Conservation (phyloP, 64 coral and sea anemone genomes). For the Montipora sp. region DNA sequence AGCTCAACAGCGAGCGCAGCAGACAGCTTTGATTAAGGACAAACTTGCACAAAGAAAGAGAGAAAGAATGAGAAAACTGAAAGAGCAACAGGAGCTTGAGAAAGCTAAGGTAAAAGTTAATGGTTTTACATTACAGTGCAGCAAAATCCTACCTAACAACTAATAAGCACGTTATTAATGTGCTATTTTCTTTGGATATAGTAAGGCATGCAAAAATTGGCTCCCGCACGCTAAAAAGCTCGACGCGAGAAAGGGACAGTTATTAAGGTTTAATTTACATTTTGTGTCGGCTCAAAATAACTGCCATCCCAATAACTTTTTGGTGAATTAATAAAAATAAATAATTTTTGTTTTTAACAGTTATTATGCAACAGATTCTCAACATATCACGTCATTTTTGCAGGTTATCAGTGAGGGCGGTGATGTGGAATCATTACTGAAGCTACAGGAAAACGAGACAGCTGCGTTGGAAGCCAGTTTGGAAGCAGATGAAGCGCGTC, state of each 20-base stretch:
- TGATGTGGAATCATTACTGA: constrained; percentile 67
- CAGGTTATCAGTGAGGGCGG: constrained; percentile 84
- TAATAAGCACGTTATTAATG: neutral
- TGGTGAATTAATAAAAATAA: too few species aligned
- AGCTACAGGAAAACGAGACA: constrained; percentile 76
- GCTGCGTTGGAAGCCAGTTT: constrained; percentile 80
- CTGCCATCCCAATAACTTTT: too few species aligned
- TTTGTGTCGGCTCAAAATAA: neutral
- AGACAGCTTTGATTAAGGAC: constrained; percentile 75
- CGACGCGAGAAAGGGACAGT: neutral
- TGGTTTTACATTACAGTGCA: neutral
- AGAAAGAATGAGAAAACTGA: constrained; percentile 70
- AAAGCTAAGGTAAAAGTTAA: constrained; percentile 81
- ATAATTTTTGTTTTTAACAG: too few species aligned
- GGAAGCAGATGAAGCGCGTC: constrained; percentile 75
- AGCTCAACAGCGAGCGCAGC: constrained; percentile 66
- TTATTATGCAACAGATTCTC: too few species aligned
- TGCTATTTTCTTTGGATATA: too few species aligned
- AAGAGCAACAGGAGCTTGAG: constrained; percentile 84
- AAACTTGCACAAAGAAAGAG: constrained; percentile 82
- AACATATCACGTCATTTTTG: neutral
- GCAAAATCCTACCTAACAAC: neutral
- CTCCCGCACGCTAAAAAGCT: too few species aligned
- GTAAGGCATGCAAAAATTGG: too few species aligned
- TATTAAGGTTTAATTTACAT: neutral